Conservation (phyloP, 1,140 invertebrate genomes). For the Drosophila nigrodunni region DNA sequence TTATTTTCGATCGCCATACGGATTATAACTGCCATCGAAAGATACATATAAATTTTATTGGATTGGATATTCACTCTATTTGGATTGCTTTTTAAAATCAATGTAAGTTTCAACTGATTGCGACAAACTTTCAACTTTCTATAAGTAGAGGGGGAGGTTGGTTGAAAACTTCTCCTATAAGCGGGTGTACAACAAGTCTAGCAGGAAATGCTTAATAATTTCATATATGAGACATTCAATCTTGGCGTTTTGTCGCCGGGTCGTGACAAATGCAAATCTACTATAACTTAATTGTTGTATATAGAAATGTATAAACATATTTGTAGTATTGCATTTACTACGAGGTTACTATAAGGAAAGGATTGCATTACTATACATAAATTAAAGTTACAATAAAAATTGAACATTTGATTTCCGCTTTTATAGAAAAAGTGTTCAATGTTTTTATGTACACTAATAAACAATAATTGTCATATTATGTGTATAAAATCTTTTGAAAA, state of each 20-base stretch:
- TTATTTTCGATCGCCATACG: conserved; percentile 32
- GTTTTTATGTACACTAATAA: no score
- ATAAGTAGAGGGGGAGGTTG: neutral
- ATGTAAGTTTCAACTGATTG: conserved; percentile 63
- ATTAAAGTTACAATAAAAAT: neutral
- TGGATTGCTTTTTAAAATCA: conserved; percentile 84
- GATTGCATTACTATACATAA: neutral
- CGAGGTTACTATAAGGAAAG: neutral
- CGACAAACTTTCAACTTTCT: conserved; percentile 5
- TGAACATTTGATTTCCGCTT: neutral
- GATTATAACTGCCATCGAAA: conserved; percentile 31
- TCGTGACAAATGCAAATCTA: conserved; percentile 41
- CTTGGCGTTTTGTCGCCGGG: conserved; percentile 21
- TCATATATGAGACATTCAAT: conserved; percentile 10
- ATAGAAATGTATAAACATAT: conserved; percentile 5
- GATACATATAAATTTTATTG: conserved; percentile 5
- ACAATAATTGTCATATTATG: no score
- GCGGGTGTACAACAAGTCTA: conserved; percentile 7
- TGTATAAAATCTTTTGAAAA: no score
- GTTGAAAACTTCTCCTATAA: neutral
- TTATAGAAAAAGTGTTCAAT: no score
- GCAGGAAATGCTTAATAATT: conserved; percentile 36
- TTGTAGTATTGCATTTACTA: conserved; percentile 28
- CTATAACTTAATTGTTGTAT: conserved; percentile 30
- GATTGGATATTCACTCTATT: conserved; percentile 45